phyloP scores from a whole-genome alignment of 1,140 invertebrate genomes.

The Cydia splendana region DNA sequence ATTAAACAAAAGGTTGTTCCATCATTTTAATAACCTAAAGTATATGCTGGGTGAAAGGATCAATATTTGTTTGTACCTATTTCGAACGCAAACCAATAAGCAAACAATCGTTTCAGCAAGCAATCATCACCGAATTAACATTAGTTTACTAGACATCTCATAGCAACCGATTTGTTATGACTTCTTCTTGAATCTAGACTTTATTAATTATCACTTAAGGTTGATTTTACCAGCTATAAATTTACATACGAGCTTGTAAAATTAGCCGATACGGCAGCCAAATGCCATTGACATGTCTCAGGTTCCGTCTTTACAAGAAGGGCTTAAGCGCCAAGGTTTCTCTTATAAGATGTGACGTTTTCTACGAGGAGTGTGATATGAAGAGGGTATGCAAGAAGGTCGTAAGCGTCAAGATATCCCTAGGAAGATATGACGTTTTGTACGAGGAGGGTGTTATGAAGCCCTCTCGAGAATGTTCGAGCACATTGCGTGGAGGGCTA shows the following conservation, averaged over 20 bases:
- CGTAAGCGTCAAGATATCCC: background rate
- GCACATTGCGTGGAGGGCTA: background rate
- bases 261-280: background rate
- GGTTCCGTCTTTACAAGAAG: background rate
- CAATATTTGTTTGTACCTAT: too few species aligned
- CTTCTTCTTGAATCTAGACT: background rate
- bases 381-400: background rate
- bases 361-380: background rate
- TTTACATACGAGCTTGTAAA: background rate
- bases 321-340: background rate
- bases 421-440: background rate
- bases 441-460: background rate
- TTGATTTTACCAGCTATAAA: background rate
- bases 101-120: background rate
- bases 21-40: too few species aligned
- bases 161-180: background rate
- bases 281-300: slow-evolving; percentile 14
- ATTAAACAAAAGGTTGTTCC: too few species aligned
- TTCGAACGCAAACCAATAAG: background rate
- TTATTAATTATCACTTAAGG: background rate
- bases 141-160: background rate
- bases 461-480: background rate
- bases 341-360: background rate
- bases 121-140: background rate
- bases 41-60: too few species aligned